A percentile compares a stretch with the other conserved stretches of the same genome.
phyloP scores from a whole-genome alignment of 2,797 vertebrate genomes.

The Macroramphosus scolopax region DNA sequence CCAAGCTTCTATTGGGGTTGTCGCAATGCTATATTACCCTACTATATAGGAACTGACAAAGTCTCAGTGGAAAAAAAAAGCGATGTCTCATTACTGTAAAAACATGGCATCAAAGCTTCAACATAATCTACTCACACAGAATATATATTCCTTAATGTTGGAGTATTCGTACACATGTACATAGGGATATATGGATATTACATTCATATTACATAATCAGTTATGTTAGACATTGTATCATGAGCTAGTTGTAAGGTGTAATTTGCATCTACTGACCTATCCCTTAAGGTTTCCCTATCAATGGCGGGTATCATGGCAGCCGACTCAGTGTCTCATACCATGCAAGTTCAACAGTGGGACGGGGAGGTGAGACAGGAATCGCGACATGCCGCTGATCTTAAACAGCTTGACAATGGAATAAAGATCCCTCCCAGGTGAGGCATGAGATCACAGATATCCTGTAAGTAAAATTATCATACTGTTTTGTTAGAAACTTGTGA shows the following conservation, averaged over 20 bases:
- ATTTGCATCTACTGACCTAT: slow-evolving; percentile 17
- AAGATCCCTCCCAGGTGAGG: slow-evolving; percentile 96
- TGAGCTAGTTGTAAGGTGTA: slow-evolving; percentile 1
- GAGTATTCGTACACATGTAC: no score
- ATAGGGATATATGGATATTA: no score
- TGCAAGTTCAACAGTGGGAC: slow-evolving; percentile 98
- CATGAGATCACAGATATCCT: not conserved
- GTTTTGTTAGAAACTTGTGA: not conserved
- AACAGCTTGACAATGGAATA: slow-evolving; percentile 91
- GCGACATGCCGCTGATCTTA: slow-evolving; percentile 87
- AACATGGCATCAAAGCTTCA: no score
- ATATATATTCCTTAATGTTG: no score
- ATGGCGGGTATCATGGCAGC: slow-evolving; percentile 91
- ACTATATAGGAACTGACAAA: no score
- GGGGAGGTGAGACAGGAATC: slow-evolving; percentile 96
- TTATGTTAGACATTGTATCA: not conserved
- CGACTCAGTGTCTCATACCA: slow-evolving; percentile 91
- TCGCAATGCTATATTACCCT: not conserved
- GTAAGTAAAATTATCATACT: not conserved
- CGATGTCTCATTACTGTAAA: no score
- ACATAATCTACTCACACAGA: no score
- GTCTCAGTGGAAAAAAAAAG: no score
- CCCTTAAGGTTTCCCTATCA: slow-evolving; percentile 86
- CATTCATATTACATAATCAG: not conserved
- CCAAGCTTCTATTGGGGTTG: not conserved